Evolutionary conservation across 2,888 invertebrate genomes (phyloP).

Genomic region (Laspeyria flexula): DNA sequence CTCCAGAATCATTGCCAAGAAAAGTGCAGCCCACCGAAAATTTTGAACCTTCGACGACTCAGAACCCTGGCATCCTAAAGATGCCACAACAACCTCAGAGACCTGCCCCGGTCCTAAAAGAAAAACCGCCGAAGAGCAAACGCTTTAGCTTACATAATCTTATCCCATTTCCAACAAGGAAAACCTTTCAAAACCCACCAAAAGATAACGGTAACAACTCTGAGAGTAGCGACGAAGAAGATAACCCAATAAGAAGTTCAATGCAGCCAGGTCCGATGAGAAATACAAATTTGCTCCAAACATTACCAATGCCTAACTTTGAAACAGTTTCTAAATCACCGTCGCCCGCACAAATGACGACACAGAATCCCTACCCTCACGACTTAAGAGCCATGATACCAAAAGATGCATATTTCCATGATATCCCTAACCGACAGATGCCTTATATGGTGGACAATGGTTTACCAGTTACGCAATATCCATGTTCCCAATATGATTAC

Average conservation of each 20-base stretch:
- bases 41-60: slow-evolving; percentile 56
- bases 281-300: slow-evolving; percentile 81
- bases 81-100: slow-evolving; percentile 80
- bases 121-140: slow-evolving; percentile 80
- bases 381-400: slow-evolving; percentile 78
- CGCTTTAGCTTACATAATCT: slow-evolving; percentile 82
- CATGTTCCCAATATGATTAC: slow-evolving; percentile 65
- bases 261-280: slow-evolving; percentile 84
- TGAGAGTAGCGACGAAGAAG: slow-evolving; percentile 87
- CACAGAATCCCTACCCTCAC: slow-evolving; percentile 44
- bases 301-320: slow-evolving; percentile 84
- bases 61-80: slow-evolving; percentile 65
- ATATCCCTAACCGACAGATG: slow-evolving; percentile 83
- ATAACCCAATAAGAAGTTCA: slow-evolving; percentile 75
- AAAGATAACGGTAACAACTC: slow-evolving; percentile 83
- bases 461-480: slow-evolving; percentile 61
- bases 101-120: slow-evolving; percentile 79
- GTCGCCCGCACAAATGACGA: slow-evolving; percentile 66
- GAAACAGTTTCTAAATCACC: slow-evolving; percentile 83
- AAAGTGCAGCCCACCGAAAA: slow-evolving; percentile 62
- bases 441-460: slow-evolving; percentile 70
- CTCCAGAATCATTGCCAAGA: slow-evolving; percentile 72
- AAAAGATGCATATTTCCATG: slow-evolving; percentile 88
- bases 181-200: slow-evolving; percentile 77
- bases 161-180: slow-evolving; percentile 82